These are phyloP conservation scores for Enteromius mattozi DNA, from an alignment of 2,797 vertebrate genomes.

Conservation along the genomic window DNA sequence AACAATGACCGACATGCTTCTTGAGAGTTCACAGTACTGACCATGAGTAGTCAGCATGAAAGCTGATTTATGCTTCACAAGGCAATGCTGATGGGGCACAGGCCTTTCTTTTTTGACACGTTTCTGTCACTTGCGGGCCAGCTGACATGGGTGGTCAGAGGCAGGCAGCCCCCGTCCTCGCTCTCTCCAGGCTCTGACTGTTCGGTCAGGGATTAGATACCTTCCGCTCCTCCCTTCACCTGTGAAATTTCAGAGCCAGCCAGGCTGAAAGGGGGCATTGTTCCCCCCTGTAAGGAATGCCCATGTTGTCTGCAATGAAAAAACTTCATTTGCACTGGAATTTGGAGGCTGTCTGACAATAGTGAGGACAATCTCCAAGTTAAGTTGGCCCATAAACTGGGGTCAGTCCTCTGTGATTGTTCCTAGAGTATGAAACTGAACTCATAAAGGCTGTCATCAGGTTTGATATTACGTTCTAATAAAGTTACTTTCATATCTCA, in stretches of 20 bases:
- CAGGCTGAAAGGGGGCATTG: slow-evolving; percentile 94
- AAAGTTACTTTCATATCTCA: neutral
- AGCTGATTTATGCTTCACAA: slow-evolving; percentile 59
- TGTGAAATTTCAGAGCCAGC: slow-evolving; percentile 92
- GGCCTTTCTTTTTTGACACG: slow-evolving; percentile 61
- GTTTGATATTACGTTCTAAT: slow-evolving; percentile 1
- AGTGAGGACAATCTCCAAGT: slow-evolving; percentile 67
- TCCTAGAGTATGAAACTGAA: slow-evolving; percentile 6
- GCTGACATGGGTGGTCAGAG: slow-evolving; percentile 67
- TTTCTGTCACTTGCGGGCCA: slow-evolving; percentile 66
- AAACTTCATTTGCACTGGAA: slow-evolving; percentile 94
- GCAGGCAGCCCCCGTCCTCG: neutral
- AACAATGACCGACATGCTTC: neutral
- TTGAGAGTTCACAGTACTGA: slow-evolving; percentile 10
- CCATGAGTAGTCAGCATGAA: neutral
- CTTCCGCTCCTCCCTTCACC: slow-evolving; percentile 90
- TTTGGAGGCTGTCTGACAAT: slow-evolving; percentile 92
- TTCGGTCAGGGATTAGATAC: slow-evolving; percentile 81
- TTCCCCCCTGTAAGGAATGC: slow-evolving; percentile 89
- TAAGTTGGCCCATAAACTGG: slow-evolving; percentile 43
- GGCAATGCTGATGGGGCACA: slow-evolving; percentile 56
- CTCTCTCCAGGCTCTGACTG: slow-evolving; percentile 25
- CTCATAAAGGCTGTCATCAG: slow-evolving; percentile 2
- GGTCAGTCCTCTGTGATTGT: slow-evolving; percentile 22
- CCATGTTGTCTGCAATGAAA: slow-evolving; percentile 87